phyloP scores from a whole-genome alignment of 1,140 invertebrate species.

The Calliphora vicina region DNA sequence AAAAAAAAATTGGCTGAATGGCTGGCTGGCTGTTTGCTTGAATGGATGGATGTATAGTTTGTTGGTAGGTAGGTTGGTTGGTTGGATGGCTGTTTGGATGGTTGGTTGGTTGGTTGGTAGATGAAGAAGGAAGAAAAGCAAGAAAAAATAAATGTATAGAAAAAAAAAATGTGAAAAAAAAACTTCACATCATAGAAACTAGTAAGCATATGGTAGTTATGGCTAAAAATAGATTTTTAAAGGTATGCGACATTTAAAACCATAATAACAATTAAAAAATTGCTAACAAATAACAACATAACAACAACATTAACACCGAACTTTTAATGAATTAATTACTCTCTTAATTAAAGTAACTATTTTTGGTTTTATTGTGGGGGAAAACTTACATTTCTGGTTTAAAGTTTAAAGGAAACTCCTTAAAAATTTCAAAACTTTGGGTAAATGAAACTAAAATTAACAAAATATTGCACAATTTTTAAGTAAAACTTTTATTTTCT shows the following conservation, averaged over 20 bases:
- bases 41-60: not conserved
- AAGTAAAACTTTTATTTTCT: not conserved
- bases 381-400: too few species aligned
- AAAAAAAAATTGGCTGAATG: not conserved
- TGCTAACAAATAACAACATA: not conserved
- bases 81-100: not conserved
- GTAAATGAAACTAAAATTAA: not conserved
- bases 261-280: not conserved
- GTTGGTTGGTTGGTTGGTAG: not conserved
- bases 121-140: constrained; percentile 11
- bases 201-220: constrained; percentile 23
- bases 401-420: too few species aligned
- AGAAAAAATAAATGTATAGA: not conserved
- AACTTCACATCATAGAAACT: constrained; percentile 23
- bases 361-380: too few species aligned
- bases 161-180: not conserved
- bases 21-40: constrained; percentile 1
- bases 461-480: constrained; percentile 3
- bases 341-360: too few species aligned
- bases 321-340: too few species aligned
- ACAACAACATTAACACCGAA: too few species aligned
- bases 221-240: not conserved
- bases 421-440: too few species aligned
- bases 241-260: not conserved
- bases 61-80: constrained; percentile 13